Base-by-base conservation (phyloP, 2,113 vertebrate species). In the Apaloderma vittatum region DNA sequence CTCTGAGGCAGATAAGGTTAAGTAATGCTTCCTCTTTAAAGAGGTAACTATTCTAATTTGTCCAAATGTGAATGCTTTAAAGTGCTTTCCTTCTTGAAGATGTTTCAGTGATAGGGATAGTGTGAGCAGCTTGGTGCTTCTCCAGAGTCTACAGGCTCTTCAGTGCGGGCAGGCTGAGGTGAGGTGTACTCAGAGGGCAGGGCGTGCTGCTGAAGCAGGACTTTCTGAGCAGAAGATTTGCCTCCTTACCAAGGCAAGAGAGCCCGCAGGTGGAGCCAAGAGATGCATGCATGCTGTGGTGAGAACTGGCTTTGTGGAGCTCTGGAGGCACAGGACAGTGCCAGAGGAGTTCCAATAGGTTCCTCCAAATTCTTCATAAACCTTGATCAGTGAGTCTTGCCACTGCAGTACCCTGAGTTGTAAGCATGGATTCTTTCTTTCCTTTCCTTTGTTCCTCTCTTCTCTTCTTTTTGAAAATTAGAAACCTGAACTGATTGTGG, bases 221-320 rank as follows among this genome's bases (percentile, higher is more conserved):
- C 54, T 59, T 88, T 17, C 12, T 27, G 40, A 68, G 72, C 14
- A 1, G 40, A 27, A 20, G 26, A 27, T 65, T 46, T 95, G 63
- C 27, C 30, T 82, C 59, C 30, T 58, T 72, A 24, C 23, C 1
- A 3, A 45, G n/a, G 68, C 63, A 61, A 48, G 30, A 90, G 81
- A 61, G 48, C 51, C 36, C 70, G 21, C 8, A 54, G 76, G 71
- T 76, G 72, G 36, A 93, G 63, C 59, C 0, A 18, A 55, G 63
- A 86, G 68, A 29, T 21, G 12, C 32, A 8, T 1, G 1, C 0
- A 0, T 75, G 62, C 57, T 65, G 20, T 45, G 57, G 70, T 67
- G 43, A 82, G 66, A 82, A 26, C 43, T 55, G 66, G 24, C 78
- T 43, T 81, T 0, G 3, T 52, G 58, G 10, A 52, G 37, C 68